Conservation (phyloP, 92 coral and sea anemone genomes). For the Virgularia gustaviana region DNA sequence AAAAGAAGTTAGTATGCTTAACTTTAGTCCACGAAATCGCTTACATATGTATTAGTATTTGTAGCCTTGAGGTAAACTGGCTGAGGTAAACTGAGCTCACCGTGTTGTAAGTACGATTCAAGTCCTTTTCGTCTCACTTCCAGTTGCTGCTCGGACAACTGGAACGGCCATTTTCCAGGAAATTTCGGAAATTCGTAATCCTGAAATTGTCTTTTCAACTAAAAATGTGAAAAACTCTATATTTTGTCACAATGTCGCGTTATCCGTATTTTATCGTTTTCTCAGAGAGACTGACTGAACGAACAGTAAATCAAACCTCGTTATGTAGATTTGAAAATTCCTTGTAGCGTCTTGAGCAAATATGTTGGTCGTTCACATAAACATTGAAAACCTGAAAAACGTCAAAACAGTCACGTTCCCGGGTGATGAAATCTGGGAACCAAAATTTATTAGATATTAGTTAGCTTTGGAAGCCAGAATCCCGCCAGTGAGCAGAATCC, state of each 20-base stretch:
- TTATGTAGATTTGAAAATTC: slow-evolving; percentile 81
- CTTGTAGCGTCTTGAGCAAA: slow-evolving; percentile 88
- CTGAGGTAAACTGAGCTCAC: too few relatives aligned
- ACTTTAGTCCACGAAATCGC: not conserved
- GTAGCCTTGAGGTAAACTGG: too few relatives aligned
- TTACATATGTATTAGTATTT: not conserved
- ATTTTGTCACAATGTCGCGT: too few relatives aligned
- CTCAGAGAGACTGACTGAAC: too few relatives aligned
- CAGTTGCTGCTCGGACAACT: slow-evolving; percentile 86
- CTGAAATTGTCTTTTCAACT: slow-evolving; percentile 86
- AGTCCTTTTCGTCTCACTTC: slow-evolving; percentile 71
- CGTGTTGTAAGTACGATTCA: slow-evolving; percentile 82
- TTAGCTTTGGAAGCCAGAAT: too few relatives aligned
- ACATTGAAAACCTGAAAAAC: slow-evolving; percentile 75
- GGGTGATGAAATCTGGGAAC: too few relatives aligned
- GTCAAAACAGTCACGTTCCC: not conserved
- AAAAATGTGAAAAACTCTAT: slow-evolving; percentile 11
- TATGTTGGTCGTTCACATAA: slow-evolving; percentile 65
- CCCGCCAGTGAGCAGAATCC: too few relatives aligned
- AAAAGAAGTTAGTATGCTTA: not conserved
- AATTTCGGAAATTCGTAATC: slow-evolving; percentile 96
- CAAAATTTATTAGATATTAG: too few relatives aligned
- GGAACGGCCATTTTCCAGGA: slow-evolving; percentile 97
- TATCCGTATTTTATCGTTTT: too few relatives aligned
- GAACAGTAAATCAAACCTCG: slow-evolving; percentile 50